Evolutionary conservation across 2,113 vertebrate species (phyloP), one percentile per base, ranked within the genome.

Genomic region (Epinephelus fuscoguttatus): DNA sequence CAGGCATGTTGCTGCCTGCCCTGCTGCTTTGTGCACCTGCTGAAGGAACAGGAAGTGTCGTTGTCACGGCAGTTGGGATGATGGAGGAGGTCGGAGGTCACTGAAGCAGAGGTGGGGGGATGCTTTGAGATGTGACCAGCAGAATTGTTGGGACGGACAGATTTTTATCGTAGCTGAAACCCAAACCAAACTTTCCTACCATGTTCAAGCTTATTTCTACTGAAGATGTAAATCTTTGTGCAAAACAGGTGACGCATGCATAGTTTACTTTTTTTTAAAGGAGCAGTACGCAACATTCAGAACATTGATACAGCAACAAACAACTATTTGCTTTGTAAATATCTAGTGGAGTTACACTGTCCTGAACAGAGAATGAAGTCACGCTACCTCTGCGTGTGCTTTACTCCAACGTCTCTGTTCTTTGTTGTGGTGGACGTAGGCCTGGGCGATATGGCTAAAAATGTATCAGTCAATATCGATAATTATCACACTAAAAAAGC

Each of bases 21-120:
- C 72, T 49, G 57, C 49, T 73, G 64, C 91, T 80, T 75, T 81
- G 69, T 87, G 90, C 89, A 92, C 89, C 91, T 94, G 91, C 78
- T 63, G 10, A 68, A 64, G 45, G 89, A 84, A 63, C 77, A 64
- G 81, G 78, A 92, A 78, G 57, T 73, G 67, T 64, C 66, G 6
- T 52, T 42, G 59, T 63, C 14, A 18, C 4, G 6, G 75, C 17
- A 11, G 42, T 81, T 60, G 45, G 72, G 50, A 66, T 78, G 81
- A 85, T 57, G 75, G 50, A 86, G 62, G 69, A 87, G 77, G 75
- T 84, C 47, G 6, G 40, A 66, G 57, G 68, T 80, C 68, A 57
- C 19, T 18, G 45, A 78, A 11, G 13, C 45, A 17, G 19, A 25
- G 17, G 4, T 12, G 8, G 23, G 27, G 14, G 18, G 21, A 17